Percentiles rank a stretch among this genome's conserved stretches.
Evolutionary conservation across 2,888 invertebrate genomes (phyloP).

Genomic region (Rhimphoctona megacephalus): DNA sequence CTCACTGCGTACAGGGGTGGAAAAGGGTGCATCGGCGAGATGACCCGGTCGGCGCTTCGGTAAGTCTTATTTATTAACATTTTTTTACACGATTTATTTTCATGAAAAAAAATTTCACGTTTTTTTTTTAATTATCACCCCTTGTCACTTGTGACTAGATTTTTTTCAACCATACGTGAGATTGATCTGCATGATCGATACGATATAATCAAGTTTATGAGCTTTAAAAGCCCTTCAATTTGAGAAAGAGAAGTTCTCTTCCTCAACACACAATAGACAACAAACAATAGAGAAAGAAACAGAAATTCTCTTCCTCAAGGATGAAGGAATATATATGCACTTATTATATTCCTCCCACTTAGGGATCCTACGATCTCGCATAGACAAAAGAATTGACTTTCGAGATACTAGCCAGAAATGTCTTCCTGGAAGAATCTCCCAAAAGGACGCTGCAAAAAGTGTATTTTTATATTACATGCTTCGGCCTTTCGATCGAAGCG

Average conservation of each 20-base stretch:
- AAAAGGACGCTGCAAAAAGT: conserved; percentile 51
- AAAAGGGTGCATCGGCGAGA: conserved; percentile 78
- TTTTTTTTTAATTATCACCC: background rate
- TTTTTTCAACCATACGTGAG: background rate
- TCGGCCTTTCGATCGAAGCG: conserved; percentile 39
- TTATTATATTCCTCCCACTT: conserved; percentile 6
- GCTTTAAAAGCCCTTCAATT: background rate
- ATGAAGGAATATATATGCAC: background rate
- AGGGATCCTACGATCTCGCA: conserved; percentile 16
- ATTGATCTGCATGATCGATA: background rate
- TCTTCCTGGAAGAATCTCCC: conserved; percentile 62
- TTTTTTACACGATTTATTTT: background rate
- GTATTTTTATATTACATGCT: conserved; percentile 31
- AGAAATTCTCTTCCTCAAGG: too few relatives aligned
- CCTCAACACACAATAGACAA: too few relatives aligned
- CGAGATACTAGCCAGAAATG: conserved; percentile 44
- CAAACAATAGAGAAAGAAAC: too few relatives aligned
- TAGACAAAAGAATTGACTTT: conserved; percentile 47
- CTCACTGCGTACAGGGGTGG: conserved; percentile 70
- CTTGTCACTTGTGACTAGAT: background rate
- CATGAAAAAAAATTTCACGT: background rate
- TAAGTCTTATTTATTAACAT: conserved; percentile 75
- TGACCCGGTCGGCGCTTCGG: conserved; percentile 83
- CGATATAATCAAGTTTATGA: background rate
- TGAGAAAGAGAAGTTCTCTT: background rate